Conservation (phyloP, 2,888 invertebrate genomes). For the Scrobipalpa costella region DNA sequence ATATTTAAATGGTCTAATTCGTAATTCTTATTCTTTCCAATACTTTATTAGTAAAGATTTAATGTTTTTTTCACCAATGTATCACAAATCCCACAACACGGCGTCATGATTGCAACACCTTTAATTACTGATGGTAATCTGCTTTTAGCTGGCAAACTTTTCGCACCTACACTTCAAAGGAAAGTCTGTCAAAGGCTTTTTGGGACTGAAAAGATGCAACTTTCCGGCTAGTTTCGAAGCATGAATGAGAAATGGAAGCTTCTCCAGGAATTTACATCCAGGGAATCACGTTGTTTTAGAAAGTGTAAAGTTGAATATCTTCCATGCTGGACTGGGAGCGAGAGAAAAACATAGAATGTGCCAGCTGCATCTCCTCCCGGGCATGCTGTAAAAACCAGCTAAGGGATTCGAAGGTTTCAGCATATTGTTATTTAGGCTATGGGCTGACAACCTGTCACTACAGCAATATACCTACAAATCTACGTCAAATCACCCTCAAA, state of each 20-base stretch:
- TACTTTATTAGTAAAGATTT: too few relatives aligned
- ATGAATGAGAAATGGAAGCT: constrained; percentile 14
- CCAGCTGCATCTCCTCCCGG: too few relatives aligned
- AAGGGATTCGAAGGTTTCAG: too few relatives aligned
- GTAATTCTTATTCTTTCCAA: too few relatives aligned
- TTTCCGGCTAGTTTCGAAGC: constrained; percentile 20
- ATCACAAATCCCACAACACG: constrained; percentile 34
- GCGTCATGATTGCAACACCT: constrained; percentile 44
- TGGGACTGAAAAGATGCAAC: constrained; percentile 42
- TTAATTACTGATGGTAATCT: constrained; percentile 69
- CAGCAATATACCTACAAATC: too few relatives aligned
- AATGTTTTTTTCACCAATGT: constrained; percentile 29
- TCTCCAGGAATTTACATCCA: constrained; percentile 30
- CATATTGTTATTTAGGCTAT: too few relatives aligned
- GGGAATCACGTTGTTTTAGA: not conserved
- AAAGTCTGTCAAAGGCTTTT: constrained; percentile 42
- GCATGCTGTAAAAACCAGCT: too few relatives aligned
- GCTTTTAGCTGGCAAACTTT: constrained; percentile 53
- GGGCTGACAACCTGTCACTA: too few relatives aligned
- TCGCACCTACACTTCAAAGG: constrained; percentile 51
- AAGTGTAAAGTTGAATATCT: not conserved
- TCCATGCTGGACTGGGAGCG: too few relatives aligned
- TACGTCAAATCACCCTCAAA: too few relatives aligned
- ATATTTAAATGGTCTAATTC: too few relatives aligned
- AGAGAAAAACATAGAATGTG: too few relatives aligned